phyloP scores from a whole-genome alignment of 2,113 vertebrate genomes.

The Chloropsis hardwickii region DNA sequence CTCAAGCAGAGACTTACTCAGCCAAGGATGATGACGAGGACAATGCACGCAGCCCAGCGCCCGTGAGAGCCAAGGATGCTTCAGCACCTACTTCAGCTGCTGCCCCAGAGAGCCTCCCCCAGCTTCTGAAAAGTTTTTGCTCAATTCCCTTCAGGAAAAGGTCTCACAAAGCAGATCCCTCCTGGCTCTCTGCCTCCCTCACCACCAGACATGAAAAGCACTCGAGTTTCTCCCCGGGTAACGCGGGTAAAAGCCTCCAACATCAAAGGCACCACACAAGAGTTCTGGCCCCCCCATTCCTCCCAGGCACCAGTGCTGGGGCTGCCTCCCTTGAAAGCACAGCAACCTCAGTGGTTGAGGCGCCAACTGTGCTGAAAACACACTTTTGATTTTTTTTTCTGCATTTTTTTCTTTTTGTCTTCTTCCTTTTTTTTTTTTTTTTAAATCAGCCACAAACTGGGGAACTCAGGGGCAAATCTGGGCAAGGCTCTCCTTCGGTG shows the following conservation, averaged over 20 bases:
- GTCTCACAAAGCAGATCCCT: background rate
- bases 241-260: background rate
- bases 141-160: background rate
- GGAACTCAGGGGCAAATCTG: background rate
- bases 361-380: background rate
- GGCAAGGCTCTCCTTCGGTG: background rate
- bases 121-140: background rate
- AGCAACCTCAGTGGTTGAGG: background rate
- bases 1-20: slow-evolving; percentile 1
- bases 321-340: background rate
- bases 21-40: background rate
- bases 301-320: background rate
- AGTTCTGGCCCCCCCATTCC: background rate
- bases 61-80: background rate
- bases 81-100: background rate
- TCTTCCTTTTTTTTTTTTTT: background rate
- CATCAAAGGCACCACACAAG: slow-evolving; percentile 48
- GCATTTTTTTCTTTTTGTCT: background rate
- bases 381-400: background rate
- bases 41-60: rapidly evolving
- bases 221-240: slow-evolving; percentile 4
- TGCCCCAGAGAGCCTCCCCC: background rate
- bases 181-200: slow-evolving; percentile 19
- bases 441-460: background rate
- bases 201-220: slow-evolving; percentile 39